These are phyloP conservation scores for Oryzias curvinotus DNA, from an alignment of 2,113 vertebrate genomes.

Conservation along the genomic window DNA sequence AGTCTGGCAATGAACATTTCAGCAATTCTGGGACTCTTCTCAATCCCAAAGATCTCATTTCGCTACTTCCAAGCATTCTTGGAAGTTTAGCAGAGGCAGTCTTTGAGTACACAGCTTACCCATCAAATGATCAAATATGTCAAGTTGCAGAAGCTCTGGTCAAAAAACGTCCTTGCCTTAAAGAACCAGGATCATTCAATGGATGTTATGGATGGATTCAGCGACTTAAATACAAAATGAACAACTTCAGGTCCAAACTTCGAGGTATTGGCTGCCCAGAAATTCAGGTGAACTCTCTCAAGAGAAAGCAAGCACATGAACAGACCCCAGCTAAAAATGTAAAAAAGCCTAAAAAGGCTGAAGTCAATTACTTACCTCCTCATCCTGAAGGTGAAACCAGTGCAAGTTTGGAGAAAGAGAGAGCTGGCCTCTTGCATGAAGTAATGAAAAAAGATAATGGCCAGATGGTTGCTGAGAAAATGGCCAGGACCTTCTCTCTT, in stretches of 20 bases:
- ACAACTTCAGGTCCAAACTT: conserved; percentile 1
- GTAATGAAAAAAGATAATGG: conserved; percentile 2
- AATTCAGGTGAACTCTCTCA: conserved; percentile 1
- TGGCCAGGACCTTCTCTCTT: conserved; percentile 1
- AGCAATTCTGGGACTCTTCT: conserved; percentile 9
- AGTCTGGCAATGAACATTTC: background rate
- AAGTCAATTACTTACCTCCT: conserved; percentile 7
- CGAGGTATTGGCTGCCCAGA: background rate
- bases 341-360: conserved; percentile 1
- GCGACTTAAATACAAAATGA: conserved; percentile 3
- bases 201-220: conserved; percentile 5
- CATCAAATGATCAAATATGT: background rate
- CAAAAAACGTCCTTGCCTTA: conserved; percentile 2
- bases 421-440: background rate
- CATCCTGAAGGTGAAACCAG: background rate
- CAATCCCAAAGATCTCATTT: background rate
- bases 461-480: conserved; percentile 7
- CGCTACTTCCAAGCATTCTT: background rate
- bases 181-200: background rate
- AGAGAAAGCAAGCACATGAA: background rate
- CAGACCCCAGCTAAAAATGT: background rate
- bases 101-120: background rate
- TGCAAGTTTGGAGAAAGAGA: conserved; percentile 6
- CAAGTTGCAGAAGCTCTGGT: too few relatives aligned
- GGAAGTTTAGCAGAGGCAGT: background rate